Evolutionary conservation across 2,888 invertebrate species (phyloP).

Genomic region (Tanytarsus gracilentus): DNA sequence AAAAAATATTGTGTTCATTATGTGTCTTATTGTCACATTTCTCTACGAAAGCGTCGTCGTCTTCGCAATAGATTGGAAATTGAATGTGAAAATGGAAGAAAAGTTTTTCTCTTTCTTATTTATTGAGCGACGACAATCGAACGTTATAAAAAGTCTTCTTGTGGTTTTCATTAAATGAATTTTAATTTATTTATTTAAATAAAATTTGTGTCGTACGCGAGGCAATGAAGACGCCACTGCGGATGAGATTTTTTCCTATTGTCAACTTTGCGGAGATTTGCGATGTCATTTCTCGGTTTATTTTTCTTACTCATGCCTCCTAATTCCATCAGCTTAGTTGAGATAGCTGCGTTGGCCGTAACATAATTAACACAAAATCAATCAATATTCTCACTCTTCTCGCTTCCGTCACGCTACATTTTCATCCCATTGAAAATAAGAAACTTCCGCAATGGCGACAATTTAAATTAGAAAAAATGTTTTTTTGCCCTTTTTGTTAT

Average conservation of each 20-base stretch:
- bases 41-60: background rate
- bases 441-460: constrained; percentile 20
- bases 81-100: constrained; percentile 8
- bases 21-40: constrained; percentile 17
- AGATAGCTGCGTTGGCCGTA: background rate
- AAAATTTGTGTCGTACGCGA: constrained; percentile 1
- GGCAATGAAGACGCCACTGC: background rate
- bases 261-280: constrained; percentile 25
- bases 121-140: background rate
- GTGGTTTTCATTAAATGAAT: constrained; percentile 20
- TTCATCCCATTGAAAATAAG: background rate
- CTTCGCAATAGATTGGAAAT: constrained; percentile 8
- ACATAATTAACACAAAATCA: constrained; percentile 27
- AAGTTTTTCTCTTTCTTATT: background rate
- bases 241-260: background rate
- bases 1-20: constrained; percentile 25
- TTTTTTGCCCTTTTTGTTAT: constrained; percentile 3
- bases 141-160: background rate
- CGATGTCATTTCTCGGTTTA: constrained; percentile 21
- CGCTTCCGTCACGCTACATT: background rate
- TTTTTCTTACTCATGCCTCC: constrained; percentile 17
- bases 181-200: constrained; percentile 12
- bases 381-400: constrained; percentile 10
- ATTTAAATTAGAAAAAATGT: constrained; percentile 28
- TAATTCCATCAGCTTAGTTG: background rate